Evolutionary conservation across 1,140 invertebrate species (phyloP).

Genomic region (Drosophila miranda): DNA sequence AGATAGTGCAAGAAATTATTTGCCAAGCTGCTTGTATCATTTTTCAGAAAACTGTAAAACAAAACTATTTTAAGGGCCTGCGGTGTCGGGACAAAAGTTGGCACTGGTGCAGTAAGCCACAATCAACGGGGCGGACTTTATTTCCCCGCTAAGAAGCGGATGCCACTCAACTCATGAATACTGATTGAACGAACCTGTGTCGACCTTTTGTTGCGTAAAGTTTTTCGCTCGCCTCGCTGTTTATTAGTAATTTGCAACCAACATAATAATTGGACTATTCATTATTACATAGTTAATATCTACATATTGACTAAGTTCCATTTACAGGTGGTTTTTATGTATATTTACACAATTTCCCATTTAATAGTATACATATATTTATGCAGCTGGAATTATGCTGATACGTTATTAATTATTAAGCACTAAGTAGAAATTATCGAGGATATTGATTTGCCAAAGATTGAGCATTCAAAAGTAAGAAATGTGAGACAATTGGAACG

Average conservation of each 20-base stretch:
- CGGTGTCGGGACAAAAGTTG: slow-evolving; percentile 3
- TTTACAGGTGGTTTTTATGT: slow-evolving; percentile 1
- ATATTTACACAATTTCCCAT: background rate
- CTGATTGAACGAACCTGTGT: slow-evolving; percentile 9
- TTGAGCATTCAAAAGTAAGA: too few relatives aligned
- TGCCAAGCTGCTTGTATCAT: too few relatives aligned
- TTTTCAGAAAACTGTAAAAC: background rate
- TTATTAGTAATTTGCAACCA: slow-evolving; percentile 4
- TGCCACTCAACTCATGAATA: slow-evolving; percentile 18
- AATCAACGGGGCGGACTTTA: background rate
- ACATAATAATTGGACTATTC: slow-evolving; percentile 6
- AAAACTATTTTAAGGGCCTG: slow-evolving; percentile 2
- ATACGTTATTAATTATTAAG: too few relatives aligned
- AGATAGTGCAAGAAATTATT: too few relatives aligned
- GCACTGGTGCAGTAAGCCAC: background rate
- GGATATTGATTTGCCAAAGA: too few relatives aligned
- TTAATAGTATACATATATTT: too few relatives aligned
- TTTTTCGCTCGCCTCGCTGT: slow-evolving; percentile 4
- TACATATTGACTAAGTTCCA: slow-evolving; percentile 1
- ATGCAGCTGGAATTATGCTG: too few relatives aligned
- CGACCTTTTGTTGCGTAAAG: slow-evolving; percentile 7
- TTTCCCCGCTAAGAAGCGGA: background rate
- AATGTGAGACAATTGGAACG: too few relatives aligned
- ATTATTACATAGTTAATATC: too few relatives aligned
- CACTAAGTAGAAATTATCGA: too few relatives aligned